These are phyloP conservation scores for Orthonevra nobilis DNA, from an alignment of 2,888 invertebrate genomes.

Conservation along the genomic window DNA sequence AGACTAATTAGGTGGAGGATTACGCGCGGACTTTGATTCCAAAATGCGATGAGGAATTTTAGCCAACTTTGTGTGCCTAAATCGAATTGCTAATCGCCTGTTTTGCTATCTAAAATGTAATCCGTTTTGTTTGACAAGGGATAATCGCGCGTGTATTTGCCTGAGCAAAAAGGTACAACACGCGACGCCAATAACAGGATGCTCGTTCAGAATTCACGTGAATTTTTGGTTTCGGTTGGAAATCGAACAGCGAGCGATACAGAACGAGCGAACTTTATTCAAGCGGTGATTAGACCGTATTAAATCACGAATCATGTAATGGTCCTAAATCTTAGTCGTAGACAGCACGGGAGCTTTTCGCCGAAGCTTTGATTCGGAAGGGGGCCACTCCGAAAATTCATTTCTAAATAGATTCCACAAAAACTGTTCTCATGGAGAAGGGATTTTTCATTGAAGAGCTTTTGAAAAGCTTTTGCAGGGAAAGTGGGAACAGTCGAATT, in stretches of 20 bases:
- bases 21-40: constrained; percentile 1
- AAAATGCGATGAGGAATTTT: constrained; percentile 16
- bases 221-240: constrained; percentile 23
- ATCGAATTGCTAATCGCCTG: constrained; percentile 8
- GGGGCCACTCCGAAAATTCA: constrained; percentile 56
- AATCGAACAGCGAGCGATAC: constrained; percentile 9
- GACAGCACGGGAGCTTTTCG: constrained; percentile 45
- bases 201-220: constrained; percentile 8
- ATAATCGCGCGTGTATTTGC: constrained; percentile 11
- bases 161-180: too few species aligned
- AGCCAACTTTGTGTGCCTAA: background rate
- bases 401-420: constrained; percentile 40
- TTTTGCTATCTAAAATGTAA: constrained; percentile 6
- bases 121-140: constrained; percentile 21
- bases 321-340: constrained; percentile 32
- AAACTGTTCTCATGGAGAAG: constrained; percentile 21
- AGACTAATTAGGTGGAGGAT: constrained; percentile 46
- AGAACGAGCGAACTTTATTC: constrained; percentile 38
- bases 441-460: too few species aligned
- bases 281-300: constrained; percentile 61
- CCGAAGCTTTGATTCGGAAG: constrained; percentile 26
- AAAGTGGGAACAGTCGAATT: constrained; percentile 34
- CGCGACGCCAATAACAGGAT: background rate
- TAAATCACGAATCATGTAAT: constrained; percentile 33
- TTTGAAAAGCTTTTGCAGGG: background rate